Evolutionary conservation across 1,140 invertebrate species (phyloP).

Genomic region (Dreissena rostriformis): DNA sequence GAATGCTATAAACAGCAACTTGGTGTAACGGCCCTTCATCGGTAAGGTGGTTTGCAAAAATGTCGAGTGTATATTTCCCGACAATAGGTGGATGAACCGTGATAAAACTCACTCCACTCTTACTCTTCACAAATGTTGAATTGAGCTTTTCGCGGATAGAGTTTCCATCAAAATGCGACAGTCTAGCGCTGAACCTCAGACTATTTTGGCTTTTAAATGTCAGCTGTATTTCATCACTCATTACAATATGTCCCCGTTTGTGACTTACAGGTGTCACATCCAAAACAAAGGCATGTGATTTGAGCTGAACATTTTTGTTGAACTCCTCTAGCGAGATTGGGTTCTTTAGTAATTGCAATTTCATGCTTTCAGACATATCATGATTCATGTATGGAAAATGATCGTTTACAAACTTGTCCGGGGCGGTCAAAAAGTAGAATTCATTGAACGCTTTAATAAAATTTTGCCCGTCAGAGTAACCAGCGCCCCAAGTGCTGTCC

Average conservation of each 20-base stretch:
- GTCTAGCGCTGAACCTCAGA: slow-evolving; percentile 8
- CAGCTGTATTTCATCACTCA: slow-evolving; percentile 54
- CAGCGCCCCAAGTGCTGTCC: slow-evolving; percentile 82
- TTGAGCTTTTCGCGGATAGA: slow-evolving; percentile 18
- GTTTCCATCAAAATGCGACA: slow-evolving; percentile 28
- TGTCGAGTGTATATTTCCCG: slow-evolving; percentile 39
- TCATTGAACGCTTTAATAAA: slow-evolving; percentile 66
- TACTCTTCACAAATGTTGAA: neutral
- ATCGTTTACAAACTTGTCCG: slow-evolving; percentile 80
- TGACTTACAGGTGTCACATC: slow-evolving; percentile 44
- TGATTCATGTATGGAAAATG: slow-evolving; percentile 81
- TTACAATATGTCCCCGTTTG: slow-evolving; percentile 11
- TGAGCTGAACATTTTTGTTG: slow-evolving; percentile 26
- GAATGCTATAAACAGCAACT: slow-evolving; percentile 45
- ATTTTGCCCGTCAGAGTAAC: slow-evolving; percentile 55
- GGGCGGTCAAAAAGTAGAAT: slow-evolving; percentile 82
- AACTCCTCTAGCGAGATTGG: slow-evolving; percentile 51
- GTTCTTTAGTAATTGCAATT: slow-evolving; percentile 58
- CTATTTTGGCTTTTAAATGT: slow-evolving; percentile 26
- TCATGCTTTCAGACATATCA: slow-evolving; percentile 55
- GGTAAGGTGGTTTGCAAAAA: slow-evolving; percentile 35
- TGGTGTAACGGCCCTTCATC: slow-evolving; percentile 4
- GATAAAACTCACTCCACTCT: slow-evolving; percentile 27
- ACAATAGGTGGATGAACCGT: slow-evolving; percentile 34
- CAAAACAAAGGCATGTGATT: slow-evolving; percentile 26